Conservation (phyloP, 2,888 invertebrate genomes). For the Eutolmus rufibarbis region DNA sequence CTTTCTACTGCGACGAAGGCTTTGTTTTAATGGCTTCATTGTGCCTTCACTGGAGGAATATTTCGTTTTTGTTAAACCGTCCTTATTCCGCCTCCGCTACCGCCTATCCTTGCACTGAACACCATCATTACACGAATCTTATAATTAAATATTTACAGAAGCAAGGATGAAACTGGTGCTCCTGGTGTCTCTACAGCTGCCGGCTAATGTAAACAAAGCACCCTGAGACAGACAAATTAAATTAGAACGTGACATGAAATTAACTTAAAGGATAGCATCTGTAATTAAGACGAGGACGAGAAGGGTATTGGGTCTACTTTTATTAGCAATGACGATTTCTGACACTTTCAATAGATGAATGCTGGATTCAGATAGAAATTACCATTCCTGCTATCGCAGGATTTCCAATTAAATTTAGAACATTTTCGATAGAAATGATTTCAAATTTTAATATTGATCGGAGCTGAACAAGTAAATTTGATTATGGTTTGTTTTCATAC, state of each 20-base stretch:
- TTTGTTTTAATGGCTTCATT: conserved; percentile 16
- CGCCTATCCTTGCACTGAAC: background rate
- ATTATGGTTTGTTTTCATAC: too few relatives aligned
- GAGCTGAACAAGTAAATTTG: too few relatives aligned
- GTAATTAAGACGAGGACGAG: conserved; percentile 5
- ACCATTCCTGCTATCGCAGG: background rate
- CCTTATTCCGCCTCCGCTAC: background rate
- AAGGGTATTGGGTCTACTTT: background rate
- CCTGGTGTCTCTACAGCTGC: background rate
- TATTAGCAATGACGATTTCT: conserved; percentile 7
- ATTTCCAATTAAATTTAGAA: background rate
- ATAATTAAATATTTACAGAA: conserved; percentile 19
- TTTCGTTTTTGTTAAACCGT: background rate
- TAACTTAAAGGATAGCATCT: conserved; percentile 10
- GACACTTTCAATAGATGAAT: background rate
- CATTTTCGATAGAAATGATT: background rate
- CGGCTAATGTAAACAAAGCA: background rate
- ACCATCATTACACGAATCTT: background rate
- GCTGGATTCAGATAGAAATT: background rate
- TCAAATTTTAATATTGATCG: background rate
- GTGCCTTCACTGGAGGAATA: background rate
- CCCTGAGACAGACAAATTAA: conserved; percentile 12
- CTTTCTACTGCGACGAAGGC: background rate
- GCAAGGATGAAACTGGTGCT: background rate
- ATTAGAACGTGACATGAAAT: conserved; percentile 20